phyloP scores from a whole-genome alignment of 1,140 invertebrate species.

The Drosophila nebulosa region DNA sequence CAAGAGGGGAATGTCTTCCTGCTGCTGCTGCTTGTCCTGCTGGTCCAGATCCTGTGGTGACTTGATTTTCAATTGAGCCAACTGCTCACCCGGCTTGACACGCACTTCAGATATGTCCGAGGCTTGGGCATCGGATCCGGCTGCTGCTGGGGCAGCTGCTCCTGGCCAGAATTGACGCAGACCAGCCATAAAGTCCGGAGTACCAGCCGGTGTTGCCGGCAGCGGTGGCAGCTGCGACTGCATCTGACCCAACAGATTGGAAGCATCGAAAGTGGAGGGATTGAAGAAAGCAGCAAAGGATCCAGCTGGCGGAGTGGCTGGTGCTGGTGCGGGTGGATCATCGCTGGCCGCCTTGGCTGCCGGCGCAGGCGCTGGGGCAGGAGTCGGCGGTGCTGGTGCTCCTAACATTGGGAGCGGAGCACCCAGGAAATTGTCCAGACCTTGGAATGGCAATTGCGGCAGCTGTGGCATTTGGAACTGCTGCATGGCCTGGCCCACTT shows the following conservation, averaged over 20 bases:
- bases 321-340: constrained; percentile 5
- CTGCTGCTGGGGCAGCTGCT: neutral
- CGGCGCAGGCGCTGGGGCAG: neutral
- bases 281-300: neutral
- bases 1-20: constrained; percentile 34
- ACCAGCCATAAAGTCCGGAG: constrained; percentile 20
- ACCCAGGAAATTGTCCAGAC: constrained; percentile 25
- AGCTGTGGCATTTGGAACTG: constrained; percentile 10
- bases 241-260: constrained; percentile 31
- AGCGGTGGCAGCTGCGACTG: neutral
- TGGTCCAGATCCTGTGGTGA: constrained; percentile 23
- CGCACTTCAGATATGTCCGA: constrained; percentile 71
- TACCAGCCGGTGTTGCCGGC: neutral
- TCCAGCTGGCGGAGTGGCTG: neutral
- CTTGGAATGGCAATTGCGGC: neutral
- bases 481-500: constrained; percentile 9
- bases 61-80: constrained; percentile 47
- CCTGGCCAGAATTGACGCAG: constrained; percentile 35
- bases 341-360: constrained; percentile 1
- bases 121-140: constrained; percentile 24
- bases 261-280: constrained; percentile 19
- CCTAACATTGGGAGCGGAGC: constrained; percentile 8
- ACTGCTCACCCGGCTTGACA: constrained; percentile 36
- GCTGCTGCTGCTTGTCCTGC: constrained; percentile 15
- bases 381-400: neutral